Evolutionary conservation across 2,888 invertebrate genomes (phyloP).

Genomic region (Myathropa florea): DNA sequence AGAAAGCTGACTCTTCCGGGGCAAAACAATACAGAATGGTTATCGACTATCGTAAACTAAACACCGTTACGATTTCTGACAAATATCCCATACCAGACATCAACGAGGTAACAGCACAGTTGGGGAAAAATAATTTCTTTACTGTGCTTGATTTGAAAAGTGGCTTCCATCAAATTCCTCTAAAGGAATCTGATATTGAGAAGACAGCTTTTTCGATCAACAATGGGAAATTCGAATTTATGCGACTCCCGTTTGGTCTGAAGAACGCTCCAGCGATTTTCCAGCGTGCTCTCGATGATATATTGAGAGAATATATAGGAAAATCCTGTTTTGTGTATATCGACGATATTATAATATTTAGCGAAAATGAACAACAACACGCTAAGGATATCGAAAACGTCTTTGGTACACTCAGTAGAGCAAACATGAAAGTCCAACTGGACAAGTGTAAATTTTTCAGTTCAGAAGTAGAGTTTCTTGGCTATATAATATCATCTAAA

Average conservation of each 20-base stretch:
- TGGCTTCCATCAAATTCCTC: no score
- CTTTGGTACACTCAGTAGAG: slow-evolving; percentile 13
- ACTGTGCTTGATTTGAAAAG: slow-evolving; percentile 19
- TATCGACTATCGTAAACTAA: slow-evolving; percentile 48
- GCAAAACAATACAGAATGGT: slow-evolving; percentile 43
- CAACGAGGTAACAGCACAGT: slow-evolving; percentile 3
- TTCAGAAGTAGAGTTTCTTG: slow-evolving; percentile 15
- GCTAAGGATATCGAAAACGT: slow-evolving; percentile 41
- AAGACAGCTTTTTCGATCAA: no score
- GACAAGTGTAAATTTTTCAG: slow-evolving; percentile 35
- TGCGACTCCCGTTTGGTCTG: no score
- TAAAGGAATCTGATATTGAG: no score
- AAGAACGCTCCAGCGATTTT: slow-evolving; percentile 30
- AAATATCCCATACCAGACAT: slow-evolving; percentile 52
- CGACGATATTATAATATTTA: slow-evolving; percentile 54
- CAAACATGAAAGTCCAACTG: slow-evolving; percentile 44
- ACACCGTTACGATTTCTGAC: slow-evolving; percentile 40
- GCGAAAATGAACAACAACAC: slow-evolving; percentile 33
- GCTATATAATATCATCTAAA: slow-evolving; percentile 13
- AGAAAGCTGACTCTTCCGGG: slow-evolving; percentile 37
- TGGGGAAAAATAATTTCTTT: background rate
- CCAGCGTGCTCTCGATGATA: slow-evolving; percentile 43
- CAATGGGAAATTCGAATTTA: no score
- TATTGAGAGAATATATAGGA: slow-evolving; percentile 25
- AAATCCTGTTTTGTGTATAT: slow-evolving; percentile 46